phyloP scores from a whole-genome alignment of 2,113 vertebrate genomes.

The Gallinago paraguaiae region DNA sequence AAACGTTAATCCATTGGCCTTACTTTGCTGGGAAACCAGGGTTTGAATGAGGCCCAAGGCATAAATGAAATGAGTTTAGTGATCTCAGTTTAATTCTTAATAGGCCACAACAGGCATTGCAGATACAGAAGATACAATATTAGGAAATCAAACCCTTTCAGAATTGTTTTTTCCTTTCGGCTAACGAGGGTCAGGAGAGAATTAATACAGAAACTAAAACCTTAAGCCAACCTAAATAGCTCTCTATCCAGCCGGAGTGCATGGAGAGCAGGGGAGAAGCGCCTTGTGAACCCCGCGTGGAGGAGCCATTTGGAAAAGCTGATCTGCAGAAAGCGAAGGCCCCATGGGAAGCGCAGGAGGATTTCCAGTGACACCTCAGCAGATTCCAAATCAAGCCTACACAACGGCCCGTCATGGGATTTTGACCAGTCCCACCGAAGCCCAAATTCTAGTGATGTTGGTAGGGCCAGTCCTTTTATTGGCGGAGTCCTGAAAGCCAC shows the following conservation, averaged over 20 bases:
- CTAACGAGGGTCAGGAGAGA: slow-evolving; percentile 73
- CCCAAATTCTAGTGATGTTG: neutral
- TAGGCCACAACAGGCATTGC: slow-evolving; percentile 64
- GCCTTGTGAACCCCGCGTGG: neutral
- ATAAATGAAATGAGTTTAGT: slow-evolving; percentile 74
- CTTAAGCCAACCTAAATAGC: slow-evolving; percentile 18
- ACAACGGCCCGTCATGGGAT: neutral
- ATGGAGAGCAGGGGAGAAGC: neutral
- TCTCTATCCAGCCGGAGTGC: neutral
- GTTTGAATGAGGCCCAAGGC: slow-evolving; percentile 74
- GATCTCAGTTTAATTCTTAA: slow-evolving; percentile 74
- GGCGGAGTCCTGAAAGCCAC: neutral
- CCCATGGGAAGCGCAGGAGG: neutral
- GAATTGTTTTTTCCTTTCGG: slow-evolving; percentile 64
- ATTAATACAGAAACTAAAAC: slow-evolving; percentile 47
- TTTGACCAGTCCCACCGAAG: neutral
- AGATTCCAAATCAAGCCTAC: neutral
- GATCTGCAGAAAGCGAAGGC: slow-evolving; percentile 10
- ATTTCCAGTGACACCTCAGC: slow-evolving; percentile 28
- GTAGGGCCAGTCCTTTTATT: neutral
- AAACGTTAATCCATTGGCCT: slow-evolving; percentile 68
- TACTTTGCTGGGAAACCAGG: slow-evolving; percentile 69
- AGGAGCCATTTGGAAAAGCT: slow-evolving; percentile 8
- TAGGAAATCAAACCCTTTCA: slow-evolving; percentile 59
- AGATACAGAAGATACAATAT: slow-evolving; percentile 53